A percentile compares a stretch with the other conserved stretches of the same genome.
These are phyloP conservation scores for Dasyurus viverrinus DNA, from an alignment of 2,113 vertebrate genomes.

Conservation along the genomic window DNA sequence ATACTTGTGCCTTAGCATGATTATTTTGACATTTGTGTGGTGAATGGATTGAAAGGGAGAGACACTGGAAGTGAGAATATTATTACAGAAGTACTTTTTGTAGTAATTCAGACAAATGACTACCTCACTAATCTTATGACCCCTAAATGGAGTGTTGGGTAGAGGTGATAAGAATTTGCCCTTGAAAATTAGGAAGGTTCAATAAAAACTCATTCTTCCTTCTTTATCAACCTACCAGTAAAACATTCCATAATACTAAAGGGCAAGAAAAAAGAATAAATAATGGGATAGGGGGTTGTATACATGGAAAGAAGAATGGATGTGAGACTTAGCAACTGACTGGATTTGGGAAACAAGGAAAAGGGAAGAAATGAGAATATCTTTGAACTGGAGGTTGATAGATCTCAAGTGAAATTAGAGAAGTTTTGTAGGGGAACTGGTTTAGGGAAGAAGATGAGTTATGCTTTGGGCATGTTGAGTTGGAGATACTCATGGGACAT, in stretches of 20 bases:
- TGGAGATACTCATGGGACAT: background rate
- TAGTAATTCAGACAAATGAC: background rate
- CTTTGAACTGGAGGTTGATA: background rate
- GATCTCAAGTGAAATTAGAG: background rate
- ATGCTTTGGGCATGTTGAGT: background rate
- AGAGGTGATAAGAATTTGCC: background rate
- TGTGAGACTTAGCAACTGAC: background rate
- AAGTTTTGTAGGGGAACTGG: background rate
- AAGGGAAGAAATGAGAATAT: background rate
- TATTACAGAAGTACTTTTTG: background rate
- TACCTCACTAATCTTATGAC: background rate
- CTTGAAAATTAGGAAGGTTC: slow-evolving; percentile 37
- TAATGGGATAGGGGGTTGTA: background rate
- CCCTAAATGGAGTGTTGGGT: background rate
- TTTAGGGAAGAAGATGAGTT: background rate
- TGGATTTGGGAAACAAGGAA: background rate
- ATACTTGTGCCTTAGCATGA: background rate
- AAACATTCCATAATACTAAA: slow-evolving; percentile 37
- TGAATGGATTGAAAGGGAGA: background rate
- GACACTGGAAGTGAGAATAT: background rate
- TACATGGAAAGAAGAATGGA: background rate
- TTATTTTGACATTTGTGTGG: background rate
- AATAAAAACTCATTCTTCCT: slow-evolving; percentile 52
- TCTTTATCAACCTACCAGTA: slow-evolving; percentile 64
- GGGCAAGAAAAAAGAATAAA: slow-evolving; percentile 46